These are phyloP conservation scores for Apeltes quadracus DNA, from an alignment of 2,113 vertebrate species.

Conservation along the genomic window DNA sequence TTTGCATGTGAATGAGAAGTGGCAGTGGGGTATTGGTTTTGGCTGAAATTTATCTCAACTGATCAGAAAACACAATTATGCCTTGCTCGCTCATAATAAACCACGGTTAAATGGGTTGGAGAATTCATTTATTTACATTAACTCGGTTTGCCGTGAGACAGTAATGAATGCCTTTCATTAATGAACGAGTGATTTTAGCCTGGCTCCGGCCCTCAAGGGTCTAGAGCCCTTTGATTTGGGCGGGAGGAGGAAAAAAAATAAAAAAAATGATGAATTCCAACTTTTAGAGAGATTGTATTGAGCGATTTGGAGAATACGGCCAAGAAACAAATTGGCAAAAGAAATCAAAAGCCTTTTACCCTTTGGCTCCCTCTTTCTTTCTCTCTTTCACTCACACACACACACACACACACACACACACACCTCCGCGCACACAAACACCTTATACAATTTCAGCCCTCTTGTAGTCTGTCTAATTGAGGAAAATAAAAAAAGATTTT, in stretches of 20 bases:
- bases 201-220: slow-evolving; percentile 40
- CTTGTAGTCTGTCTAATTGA: slow-evolving; percentile 48
- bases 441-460: neutral
- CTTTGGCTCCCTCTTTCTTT: neutral
- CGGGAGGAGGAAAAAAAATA: neutral
- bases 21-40: slow-evolving; percentile 40
- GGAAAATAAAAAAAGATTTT: slow-evolving; percentile 53
- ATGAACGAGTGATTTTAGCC: slow-evolving; percentile 62
- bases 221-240: slow-evolving; percentile 33
- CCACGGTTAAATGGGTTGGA: slow-evolving; percentile 78
- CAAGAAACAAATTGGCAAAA: slow-evolving; percentile 61
- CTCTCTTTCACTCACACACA: neutral
- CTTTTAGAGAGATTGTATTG: slow-evolving; percentile 76
- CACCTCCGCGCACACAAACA: slow-evolving; percentile 3
- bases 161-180: slow-evolving; percentile 81
- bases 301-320: slow-evolving; percentile 47
- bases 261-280: slow-evolving; percentile 75
- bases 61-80: slow-evolving; percentile 81
- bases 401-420: slow-evolving; percentile 5
- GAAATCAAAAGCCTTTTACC: slow-evolving; percentile 44
- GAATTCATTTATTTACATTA: slow-evolving; percentile 83
- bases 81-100: slow-evolving; percentile 80
- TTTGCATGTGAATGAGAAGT: slow-evolving; percentile 61
- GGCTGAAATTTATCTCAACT: slow-evolving; percentile 75
- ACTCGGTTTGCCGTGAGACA: slow-evolving; percentile 67